Base-by-base conservation (phyloP, 2,888 invertebrate genomes). In the Parascotia fuliginaria region DNA sequence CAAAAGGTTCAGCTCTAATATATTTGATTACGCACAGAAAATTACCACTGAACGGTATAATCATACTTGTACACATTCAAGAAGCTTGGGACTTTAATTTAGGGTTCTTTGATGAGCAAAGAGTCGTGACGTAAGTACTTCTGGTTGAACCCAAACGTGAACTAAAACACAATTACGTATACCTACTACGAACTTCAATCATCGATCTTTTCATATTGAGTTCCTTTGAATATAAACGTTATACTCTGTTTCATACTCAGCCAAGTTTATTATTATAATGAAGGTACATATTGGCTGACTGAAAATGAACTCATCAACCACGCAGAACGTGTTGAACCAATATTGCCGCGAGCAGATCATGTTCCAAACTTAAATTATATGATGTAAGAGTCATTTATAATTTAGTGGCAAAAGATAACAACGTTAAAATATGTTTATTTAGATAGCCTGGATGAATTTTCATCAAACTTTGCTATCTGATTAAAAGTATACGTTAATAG, bases 1-100 rank as follows among this genome's bases (percentile, higher is more conserved):
- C 38, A 53, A 62, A 70, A 60, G 67, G 54, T 56, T 44, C 42
- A 68, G 66, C 57, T n/a, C n/a, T n/a, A n/a, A n/a, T n/a, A n/a
- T 55, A 42, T 67, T 60, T 60, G 60, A 63, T 41, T 63, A 66
- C 47, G 53, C 39, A 45, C 38, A 53, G 53, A 64, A 66, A 68
- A 67, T 65, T 53, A 49, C 55, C 49, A 49, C 42, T 46, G 44
- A 66, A 49, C 57, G 54, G 48, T 58, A 57, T 59, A 52, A 58
- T 57, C 51, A 47, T 56, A 52, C 47, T 54, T 49, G 46, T 53
- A 47, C 36, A 55, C 57, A 65, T 61, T 58, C 51, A 29, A 48
- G 34, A 42, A 51, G 50, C 40, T 49, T 14, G 36, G 49, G 56
- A 39, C 32, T 53, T 60, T 42, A 55, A 58, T 60, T 55, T 55